phyloP scores from a whole-genome alignment of 2,888 invertebrate genomes.

The Eutolmus rufibarbis region DNA sequence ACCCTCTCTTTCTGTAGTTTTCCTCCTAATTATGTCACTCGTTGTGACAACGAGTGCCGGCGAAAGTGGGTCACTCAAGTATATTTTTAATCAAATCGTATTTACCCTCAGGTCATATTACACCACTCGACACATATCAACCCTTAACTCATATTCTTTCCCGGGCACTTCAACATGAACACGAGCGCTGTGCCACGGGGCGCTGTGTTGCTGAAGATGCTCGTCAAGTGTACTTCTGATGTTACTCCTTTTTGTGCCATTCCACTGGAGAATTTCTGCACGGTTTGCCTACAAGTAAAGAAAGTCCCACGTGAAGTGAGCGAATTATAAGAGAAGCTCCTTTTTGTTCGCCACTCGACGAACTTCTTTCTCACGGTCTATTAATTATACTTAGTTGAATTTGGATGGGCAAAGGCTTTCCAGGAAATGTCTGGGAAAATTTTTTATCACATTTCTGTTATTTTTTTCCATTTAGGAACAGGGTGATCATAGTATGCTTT shows the following conservation, averaged over 20 bases:
- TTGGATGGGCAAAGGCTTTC: background rate
- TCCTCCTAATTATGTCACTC: slow-evolving; percentile 39
- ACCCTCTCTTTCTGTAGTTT: slow-evolving; percentile 21
- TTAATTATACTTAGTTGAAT: background rate
- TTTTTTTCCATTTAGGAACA: too few species aligned
- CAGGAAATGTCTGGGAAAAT: background rate
- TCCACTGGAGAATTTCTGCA: slow-evolving; percentile 2
- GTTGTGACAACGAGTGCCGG: slow-evolving; percentile 24
- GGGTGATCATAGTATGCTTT: too few species aligned
- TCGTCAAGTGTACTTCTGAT: slow-evolving; percentile 20
- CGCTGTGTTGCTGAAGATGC: slow-evolving; percentile 21
- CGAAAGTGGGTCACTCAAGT: slow-evolving; percentile 47
- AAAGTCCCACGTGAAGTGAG: background rate
- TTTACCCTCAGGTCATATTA: slow-evolving; percentile 49
- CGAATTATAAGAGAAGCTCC: background rate
- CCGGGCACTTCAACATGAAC: slow-evolving; percentile 27
- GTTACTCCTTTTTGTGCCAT: slow-evolving; percentile 28
- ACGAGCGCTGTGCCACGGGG: slow-evolving; percentile 25
- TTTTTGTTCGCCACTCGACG: background rate
- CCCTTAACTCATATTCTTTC: slow-evolving; percentile 43
- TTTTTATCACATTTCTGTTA: background rate
- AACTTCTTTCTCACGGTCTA: background rate
- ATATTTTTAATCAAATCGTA: slow-evolving; percentile 48
- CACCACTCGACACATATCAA: slow-evolving; percentile 44
- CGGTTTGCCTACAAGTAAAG: background rate